Conservation (phyloP, 2,888 invertebrate genomes). For the Platycheirus albimanus region DNA sequence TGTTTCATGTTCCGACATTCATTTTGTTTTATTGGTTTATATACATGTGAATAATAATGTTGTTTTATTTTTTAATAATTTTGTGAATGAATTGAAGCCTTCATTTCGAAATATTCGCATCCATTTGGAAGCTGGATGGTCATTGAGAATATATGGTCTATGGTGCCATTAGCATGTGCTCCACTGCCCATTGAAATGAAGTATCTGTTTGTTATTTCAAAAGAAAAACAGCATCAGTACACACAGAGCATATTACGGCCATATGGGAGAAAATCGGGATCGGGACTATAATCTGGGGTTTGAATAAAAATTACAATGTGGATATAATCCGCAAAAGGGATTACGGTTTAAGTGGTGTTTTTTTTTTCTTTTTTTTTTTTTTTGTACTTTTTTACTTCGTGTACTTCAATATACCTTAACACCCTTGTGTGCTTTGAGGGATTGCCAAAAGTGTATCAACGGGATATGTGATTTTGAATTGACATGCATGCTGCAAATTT, state of each 20-base stretch:
- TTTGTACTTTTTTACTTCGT: background rate
- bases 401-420: constrained; percentile 28
- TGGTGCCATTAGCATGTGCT: constrained; percentile 38
- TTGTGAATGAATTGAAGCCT: constrained; percentile 42
- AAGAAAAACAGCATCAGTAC: constrained; percentile 22
- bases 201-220: constrained; percentile 44
- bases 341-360: constrained; percentile 42
- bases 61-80: constrained; percentile 50
- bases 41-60: constrained; percentile 10
- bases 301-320: constrained; percentile 55
- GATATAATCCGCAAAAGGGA: constrained; percentile 43
- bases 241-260: background rate
- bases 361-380: background rate
- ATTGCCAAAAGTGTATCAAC: constrained; percentile 11
- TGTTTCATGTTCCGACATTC: constrained; percentile 53
- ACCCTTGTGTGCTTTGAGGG: constrained; percentile 27
- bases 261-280: constrained; percentile 17
- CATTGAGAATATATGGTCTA: constrained; percentile 36
- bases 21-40: constrained; percentile 43
- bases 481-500: background rate
- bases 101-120: constrained; percentile 19
- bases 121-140: constrained; percentile 46
- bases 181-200: constrained; percentile 32
- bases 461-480: constrained; percentile 22
- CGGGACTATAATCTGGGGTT: constrained; percentile 35